Evolutionary conservation across 2,113 vertebrate genomes (phyloP).

Genomic region (Porphyrio hochstetteri): DNA sequence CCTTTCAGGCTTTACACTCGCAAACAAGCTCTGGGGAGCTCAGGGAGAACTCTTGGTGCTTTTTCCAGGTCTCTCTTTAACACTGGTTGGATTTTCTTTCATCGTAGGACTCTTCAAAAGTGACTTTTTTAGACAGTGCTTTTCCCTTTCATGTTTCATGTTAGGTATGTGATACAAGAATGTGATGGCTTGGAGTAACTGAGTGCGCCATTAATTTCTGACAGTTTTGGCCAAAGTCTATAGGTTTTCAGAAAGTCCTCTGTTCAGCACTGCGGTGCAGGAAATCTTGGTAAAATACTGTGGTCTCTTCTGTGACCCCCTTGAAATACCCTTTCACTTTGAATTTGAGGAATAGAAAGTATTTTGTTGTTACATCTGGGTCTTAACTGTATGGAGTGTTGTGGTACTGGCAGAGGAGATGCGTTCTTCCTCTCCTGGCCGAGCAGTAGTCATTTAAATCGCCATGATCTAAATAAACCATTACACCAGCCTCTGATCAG

Average conservation of each 20-base stretch:
- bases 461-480: not conserved
- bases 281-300: not conserved
- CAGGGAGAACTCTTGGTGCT: accelerated
- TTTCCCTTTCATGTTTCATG: not conserved
- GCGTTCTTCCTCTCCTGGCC: not conserved
- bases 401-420: not conserved
- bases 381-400: not conserved
- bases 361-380: accelerated
- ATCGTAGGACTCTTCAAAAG: not conserved
- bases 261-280: not conserved
- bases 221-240: not conserved
- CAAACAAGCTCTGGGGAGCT: not conserved
- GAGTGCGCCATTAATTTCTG: not conserved
- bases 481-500: not conserved
- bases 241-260: not conserved
- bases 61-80: not conserved
- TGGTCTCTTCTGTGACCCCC: not conserved
- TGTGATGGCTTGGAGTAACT: not conserved
- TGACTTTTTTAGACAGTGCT: not conserved
- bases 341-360: not conserved
- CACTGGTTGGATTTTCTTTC: not conserved
- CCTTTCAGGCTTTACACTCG: accelerated
- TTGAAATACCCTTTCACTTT: not conserved
- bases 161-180: not conserved
- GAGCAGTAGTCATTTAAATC: not conserved